phyloP scores from a whole-genome alignment of 1,140 invertebrate species.

The Drosophila setifemur region DNA sequence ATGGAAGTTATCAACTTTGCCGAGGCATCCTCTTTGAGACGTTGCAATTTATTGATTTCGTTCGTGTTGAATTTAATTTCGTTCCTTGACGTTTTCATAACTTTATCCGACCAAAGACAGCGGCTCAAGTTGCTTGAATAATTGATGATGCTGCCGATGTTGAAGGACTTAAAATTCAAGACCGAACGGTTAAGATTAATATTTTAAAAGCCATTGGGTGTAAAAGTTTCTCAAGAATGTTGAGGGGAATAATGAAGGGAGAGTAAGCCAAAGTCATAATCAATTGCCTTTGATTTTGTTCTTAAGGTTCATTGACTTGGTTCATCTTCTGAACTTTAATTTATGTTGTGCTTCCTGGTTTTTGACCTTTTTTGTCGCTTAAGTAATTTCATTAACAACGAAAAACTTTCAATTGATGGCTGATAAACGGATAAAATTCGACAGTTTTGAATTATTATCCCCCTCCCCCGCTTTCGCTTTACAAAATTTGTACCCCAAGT shows the following conservation, averaged over 20 bases:
- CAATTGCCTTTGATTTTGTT: conserved; percentile 36
- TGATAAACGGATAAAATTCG: conserved; percentile 14
- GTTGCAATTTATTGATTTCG: conserved; percentile 75
- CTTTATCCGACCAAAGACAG: conserved; percentile 42
- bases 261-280: conserved; percentile 21
- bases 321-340: conserved; percentile 1
- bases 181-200: conserved; percentile 34
- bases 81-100: conserved; percentile 9
- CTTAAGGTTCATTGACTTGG: conserved; percentile 54
- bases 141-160: conserved; percentile 50
- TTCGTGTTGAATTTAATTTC: conserved; percentile 67
- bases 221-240: conserved; percentile 50
- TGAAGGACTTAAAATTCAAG: conserved; percentile 48
- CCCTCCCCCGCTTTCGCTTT: background rate
- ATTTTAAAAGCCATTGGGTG: conserved; percentile 6
- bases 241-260: conserved; percentile 11
- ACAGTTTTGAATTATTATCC: conserved; percentile 13
- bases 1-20: conserved; percentile 20
- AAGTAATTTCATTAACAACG: conserved; percentile 17
- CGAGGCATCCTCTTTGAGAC: conserved; percentile 18
- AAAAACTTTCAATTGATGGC: conserved; percentile 32
- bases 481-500: background rate
- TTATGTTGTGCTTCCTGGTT: background rate
- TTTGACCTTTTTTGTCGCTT: background rate
- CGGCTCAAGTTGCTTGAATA: conserved; percentile 35